These are phyloP conservation scores for Argyresthia albistria DNA, from an alignment of 2,888 invertebrate species.

Conservation along the genomic window DNA sequence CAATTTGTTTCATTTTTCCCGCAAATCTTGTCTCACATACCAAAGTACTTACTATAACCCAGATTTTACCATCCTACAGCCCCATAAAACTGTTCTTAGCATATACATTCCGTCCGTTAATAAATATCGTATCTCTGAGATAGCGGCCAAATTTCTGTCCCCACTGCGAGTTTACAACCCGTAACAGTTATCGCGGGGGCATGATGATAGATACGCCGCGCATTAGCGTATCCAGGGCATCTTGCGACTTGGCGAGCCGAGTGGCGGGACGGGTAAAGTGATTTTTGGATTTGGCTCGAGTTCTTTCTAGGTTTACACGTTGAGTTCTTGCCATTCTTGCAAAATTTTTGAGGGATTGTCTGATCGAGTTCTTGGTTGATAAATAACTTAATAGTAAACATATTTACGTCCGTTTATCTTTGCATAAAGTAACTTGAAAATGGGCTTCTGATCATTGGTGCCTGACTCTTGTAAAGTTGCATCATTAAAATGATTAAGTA, in stretches of 20 bases:
- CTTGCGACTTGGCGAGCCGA: not conserved
- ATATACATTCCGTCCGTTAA: not conserved
- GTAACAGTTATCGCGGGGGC: constrained; percentile 1
- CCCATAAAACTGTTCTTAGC: constrained; percentile 1
- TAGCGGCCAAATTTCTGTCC: constrained; percentile 3
- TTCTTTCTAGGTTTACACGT: not conserved
- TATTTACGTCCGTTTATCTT: not conserved
- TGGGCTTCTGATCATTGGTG: no score
- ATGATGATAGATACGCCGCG: constrained; percentile 10
- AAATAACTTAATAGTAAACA: not conserved
- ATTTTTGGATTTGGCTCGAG: no score
- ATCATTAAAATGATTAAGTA: no score
- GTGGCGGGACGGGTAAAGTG: no score
- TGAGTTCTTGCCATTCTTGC: not conserved
- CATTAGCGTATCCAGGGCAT: constrained; percentile 16
- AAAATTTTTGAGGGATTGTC: not conserved
- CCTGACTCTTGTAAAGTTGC: no score
- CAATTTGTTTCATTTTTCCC: no score
- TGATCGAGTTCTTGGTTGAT: not conserved
- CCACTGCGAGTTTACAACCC: constrained; percentile 3
- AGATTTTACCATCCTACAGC: no score
- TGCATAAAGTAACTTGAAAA: not conserved
- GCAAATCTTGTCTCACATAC: no score
- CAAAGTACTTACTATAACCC: no score
- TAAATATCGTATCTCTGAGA: not conserved